Conservation (phyloP, 2,113 vertebrate species). For the Thermophis baileyi region DNA sequence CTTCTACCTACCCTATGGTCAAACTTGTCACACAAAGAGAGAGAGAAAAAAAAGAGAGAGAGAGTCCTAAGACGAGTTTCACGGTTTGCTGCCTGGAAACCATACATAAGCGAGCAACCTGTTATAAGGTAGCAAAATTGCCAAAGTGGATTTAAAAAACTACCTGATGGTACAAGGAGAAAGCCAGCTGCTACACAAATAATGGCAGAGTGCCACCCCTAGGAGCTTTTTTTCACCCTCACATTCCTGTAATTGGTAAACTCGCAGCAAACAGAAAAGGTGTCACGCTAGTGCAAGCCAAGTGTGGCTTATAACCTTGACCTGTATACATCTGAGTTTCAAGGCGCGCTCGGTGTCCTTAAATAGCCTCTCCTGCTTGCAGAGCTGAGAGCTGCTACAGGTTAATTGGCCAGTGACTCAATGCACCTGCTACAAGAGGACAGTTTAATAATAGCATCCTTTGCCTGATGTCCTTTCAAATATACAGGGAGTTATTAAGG, state of each 20-base stretch:
- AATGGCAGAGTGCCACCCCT: neutral
- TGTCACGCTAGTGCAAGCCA: neutral
- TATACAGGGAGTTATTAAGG: conserved; percentile 15
- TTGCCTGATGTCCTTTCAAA: conserved; percentile 11
- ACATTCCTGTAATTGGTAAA: neutral
- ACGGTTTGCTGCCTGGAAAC: neutral
- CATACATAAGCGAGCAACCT: neutral
- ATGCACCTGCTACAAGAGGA: neutral
- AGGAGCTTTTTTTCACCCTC: neutral
- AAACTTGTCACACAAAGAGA: neutral
- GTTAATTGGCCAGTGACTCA: neutral
- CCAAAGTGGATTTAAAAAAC: neutral
- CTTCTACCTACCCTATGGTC: neutral
- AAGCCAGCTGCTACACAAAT: neutral
- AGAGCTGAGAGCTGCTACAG: conserved; percentile 1
- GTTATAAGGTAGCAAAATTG: neutral
- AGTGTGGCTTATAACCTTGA: neutral
- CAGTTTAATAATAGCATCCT: conserved; percentile 22
- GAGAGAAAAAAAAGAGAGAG: neutral
- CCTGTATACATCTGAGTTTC: neutral
- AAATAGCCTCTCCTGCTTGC: neutral
- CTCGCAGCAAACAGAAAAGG: neutral
- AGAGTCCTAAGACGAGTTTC: neutral
- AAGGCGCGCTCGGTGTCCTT: neutral
- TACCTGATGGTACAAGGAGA: neutral